A percentile compares a stretch with the other conserved stretches of the same genome.
Evolutionary conservation across 2,888 invertebrate species (phyloP).

Genomic region (Spisula solida): DNA sequence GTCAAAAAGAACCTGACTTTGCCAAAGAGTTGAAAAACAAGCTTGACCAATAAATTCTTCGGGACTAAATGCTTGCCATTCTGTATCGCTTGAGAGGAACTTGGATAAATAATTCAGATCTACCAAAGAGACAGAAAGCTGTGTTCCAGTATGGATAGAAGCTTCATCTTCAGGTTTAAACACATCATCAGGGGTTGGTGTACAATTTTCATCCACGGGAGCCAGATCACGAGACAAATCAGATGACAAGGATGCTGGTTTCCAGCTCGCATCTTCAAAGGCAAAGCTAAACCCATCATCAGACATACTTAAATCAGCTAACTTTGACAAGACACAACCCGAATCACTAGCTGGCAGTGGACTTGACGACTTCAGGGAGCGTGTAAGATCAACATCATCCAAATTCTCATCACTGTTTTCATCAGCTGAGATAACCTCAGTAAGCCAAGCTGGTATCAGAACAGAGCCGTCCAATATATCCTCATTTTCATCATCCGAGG

Average conservation of each 20-base stretch:
- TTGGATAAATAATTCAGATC: conserved; percentile 62
- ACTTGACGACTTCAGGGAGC: conserved; percentile 64
- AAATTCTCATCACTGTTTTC: conserved; percentile 41
- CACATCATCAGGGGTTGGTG: conserved; percentile 62
- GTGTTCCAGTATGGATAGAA: not conserved
- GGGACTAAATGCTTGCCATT: conserved; percentile 41
- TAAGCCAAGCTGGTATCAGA: conserved; percentile 69
- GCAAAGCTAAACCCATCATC: conserved; percentile 34
- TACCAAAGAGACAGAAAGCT: conserved; percentile 57
- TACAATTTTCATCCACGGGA: conserved; percentile 39
- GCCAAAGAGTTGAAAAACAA: conserved; percentile 62
- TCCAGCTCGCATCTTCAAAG: conserved; percentile 14
- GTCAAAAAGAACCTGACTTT: conserved; percentile 68
- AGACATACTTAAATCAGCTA: conserved; percentile 41
- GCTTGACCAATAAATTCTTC: conserved; percentile 40
- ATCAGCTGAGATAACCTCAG: conserved; percentile 62
- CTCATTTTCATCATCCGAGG: conserved; percentile 48
- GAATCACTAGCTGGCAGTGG: conserved; percentile 49
- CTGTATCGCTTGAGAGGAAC: conserved; percentile 34
- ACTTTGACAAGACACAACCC: conserved; percentile 20
- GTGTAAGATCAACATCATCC: conserved; percentile 12
- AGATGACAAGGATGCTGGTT: not conserved
- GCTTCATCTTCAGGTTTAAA: conserved; percentile 28
- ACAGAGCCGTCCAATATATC: conserved; percentile 66
- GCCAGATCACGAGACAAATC: not conserved